Conservation (phyloP, 53 echinoderm and acorn worm species). For the Hippasteria phrygiana region DNA sequence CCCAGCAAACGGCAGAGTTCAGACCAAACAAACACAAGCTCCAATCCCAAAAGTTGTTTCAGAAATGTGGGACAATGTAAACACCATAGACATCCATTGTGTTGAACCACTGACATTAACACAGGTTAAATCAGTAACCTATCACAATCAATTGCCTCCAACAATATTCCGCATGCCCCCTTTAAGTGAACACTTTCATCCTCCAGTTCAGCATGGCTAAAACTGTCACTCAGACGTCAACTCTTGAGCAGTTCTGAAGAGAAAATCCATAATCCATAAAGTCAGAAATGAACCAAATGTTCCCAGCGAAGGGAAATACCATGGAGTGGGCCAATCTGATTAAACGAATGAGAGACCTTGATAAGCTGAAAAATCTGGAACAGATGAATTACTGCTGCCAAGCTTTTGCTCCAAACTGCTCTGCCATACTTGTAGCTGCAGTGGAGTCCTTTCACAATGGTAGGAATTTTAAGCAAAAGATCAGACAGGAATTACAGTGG, state of each 20-base stretch:
- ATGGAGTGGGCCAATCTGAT: background rate
- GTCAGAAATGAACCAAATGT: background rate
- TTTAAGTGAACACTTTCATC: background rate
- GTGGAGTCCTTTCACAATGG: background rate
- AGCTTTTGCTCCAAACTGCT: background rate
- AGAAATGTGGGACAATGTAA: background rate
- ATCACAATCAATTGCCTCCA: too few relatives aligned
- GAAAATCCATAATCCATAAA: background rate
- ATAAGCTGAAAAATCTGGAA: background rate
- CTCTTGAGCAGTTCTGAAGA: background rate
- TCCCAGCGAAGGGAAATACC: background rate
- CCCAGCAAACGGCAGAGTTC: background rate
- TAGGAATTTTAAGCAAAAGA: slow-evolving; percentile 20
- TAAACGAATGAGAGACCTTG: background rate
- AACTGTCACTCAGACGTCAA: slow-evolving; percentile 24
- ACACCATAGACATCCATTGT: background rate
- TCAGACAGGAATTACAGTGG: background rate
- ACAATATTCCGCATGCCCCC: background rate
- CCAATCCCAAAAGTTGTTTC: background rate
- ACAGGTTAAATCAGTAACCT: slow-evolving; percentile 19
- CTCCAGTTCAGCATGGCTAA: background rate
- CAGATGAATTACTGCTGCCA: background rate
- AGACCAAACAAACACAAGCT: slow-evolving; percentile 36
- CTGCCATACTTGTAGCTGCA: background rate
- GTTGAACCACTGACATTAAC: background rate